A percentile compares a stretch with the other conserved stretches of the same genome.
phyloP scores from a whole-genome alignment of 2,797 vertebrate species.

The Triplophysa yarkandensis region DNA sequence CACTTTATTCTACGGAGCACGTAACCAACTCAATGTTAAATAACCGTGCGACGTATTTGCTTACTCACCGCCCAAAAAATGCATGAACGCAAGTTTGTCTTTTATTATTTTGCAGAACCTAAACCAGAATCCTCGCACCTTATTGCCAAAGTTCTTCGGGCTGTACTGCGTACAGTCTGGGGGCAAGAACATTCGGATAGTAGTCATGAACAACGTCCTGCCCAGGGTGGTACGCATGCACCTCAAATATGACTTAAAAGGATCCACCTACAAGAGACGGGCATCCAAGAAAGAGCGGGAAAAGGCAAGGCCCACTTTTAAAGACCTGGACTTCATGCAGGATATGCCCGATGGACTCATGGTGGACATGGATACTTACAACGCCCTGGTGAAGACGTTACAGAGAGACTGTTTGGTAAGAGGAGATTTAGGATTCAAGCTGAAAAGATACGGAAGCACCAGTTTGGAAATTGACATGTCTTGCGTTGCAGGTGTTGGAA shows the following conservation, averaged over 20 bases:
- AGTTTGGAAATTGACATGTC: constrained; percentile 10
- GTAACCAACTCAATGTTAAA: no score
- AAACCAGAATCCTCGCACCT: constrained; percentile 96
- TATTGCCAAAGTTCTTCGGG: constrained; percentile 97
- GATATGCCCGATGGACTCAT: constrained; percentile 89
- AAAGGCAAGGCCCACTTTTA: constrained; percentile 91
- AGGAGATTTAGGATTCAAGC: not conserved
- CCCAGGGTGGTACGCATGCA: constrained; percentile 96
- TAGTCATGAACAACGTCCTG: constrained; percentile 98
- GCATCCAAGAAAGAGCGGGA: constrained; percentile 96
- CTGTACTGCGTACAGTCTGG: constrained; percentile 97
- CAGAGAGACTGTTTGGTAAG: constrained; percentile 97
- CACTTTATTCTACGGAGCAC: no score
- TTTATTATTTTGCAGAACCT: constrained; percentile 80
- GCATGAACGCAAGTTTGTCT: not conserved
- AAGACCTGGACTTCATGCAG: constrained; percentile 98
- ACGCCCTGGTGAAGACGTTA: constrained; percentile 89
- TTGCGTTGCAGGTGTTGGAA: constrained; percentile 79
- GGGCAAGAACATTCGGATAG: constrained; percentile 96
- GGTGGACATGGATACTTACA: constrained; percentile 92
- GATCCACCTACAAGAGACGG: constrained; percentile 94
- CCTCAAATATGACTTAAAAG: constrained; percentile 96
- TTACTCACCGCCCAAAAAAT: no score
- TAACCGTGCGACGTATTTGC: no score
- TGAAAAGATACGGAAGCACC: not conserved